Evolutionary conservation across 2,888 invertebrate genomes (phyloP), one percentile per base, ranked within the genome.

Genomic region (Chironomus tentans): DNA sequence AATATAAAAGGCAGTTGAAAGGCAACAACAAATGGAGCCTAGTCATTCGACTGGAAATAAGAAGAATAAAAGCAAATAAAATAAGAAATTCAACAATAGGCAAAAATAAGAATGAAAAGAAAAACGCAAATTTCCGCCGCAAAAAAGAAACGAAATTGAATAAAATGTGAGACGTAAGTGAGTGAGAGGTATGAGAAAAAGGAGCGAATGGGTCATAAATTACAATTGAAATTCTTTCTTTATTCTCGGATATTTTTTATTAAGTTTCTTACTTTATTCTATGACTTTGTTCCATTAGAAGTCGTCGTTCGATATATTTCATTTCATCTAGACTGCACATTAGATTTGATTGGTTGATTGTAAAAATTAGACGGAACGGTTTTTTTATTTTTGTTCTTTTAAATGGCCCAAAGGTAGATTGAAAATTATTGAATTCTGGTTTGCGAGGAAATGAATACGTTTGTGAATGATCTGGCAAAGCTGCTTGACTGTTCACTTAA

Each of bases 101-200:
- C n/a, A 50, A 6, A 50, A 13, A 38, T n/a, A 69, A 69, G 12
- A 47, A n/a, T n/a, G n/a, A 50, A 50, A 24, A 28, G 24, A 71
- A 71, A 71, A 71, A 71, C 71, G 71, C 71, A 71, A 71, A 71
- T 71, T 71, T 71, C 71, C 71, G 71, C 71, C 47, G 65, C 65
- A 65, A 56, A 10, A 56, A 28, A 28, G 5, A 50, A 56, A 56
- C 24, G 48, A 70, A 21, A 62, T 38, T 38, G 62, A 62, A 62
- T 21, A 71, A 46, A 61, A 71, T 18, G 48, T 38, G 48, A 70
- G 47, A 21, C 47, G 21, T 47, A 56, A 56, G 56, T 56, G n/a
- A 56, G 15, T 18, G 18, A 18, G 18, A 28, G 70, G 38, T 47
- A 38, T 38, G 38, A 38, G 38, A 38, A 38, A 38, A 38, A 38